Evolutionary conservation across 1,140 invertebrate genomes (phyloP).

Genomic region (Sinonovacula constricta): DNA sequence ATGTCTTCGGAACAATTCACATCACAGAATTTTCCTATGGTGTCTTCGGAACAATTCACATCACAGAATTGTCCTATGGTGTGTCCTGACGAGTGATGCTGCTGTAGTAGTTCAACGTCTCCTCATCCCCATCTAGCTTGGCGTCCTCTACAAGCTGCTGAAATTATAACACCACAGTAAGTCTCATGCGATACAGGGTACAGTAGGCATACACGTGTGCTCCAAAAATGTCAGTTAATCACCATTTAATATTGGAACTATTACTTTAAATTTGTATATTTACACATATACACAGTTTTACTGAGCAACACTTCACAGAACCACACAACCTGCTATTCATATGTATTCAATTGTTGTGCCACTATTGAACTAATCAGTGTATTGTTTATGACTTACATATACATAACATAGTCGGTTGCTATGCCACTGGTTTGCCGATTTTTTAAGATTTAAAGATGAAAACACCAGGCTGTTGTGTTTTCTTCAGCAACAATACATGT

Average conservation of each 20-base stretch:
- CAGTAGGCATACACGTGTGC: background rate
- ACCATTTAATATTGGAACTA: background rate
- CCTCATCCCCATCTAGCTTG: background rate
- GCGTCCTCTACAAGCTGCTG: conserved; percentile 8
- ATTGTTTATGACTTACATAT: background rate
- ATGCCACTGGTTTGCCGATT: background rate
- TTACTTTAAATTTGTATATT: background rate
- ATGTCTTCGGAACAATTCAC: no score
- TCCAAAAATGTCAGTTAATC: background rate
- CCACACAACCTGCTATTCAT: no score
- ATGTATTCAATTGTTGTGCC: no score
- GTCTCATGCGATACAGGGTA: background rate
- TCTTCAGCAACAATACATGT: background rate
- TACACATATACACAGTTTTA: no score
- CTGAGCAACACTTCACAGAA: no score
- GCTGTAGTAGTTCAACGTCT: conserved; percentile 2
- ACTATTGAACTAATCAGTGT: background rate
- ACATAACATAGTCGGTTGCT: background rate
- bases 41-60: no score
- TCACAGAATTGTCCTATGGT: no score
- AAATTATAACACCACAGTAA: background rate
- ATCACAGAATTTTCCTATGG: no score
- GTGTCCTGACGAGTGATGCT: no score
- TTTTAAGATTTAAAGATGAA: background rate
- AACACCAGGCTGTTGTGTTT: background rate